A percentile compares a stretch with the other conserved stretches of the same genome.
Conservation (phyloP, 1,140 invertebrate species). For the Drosophila carrolli region DNA sequence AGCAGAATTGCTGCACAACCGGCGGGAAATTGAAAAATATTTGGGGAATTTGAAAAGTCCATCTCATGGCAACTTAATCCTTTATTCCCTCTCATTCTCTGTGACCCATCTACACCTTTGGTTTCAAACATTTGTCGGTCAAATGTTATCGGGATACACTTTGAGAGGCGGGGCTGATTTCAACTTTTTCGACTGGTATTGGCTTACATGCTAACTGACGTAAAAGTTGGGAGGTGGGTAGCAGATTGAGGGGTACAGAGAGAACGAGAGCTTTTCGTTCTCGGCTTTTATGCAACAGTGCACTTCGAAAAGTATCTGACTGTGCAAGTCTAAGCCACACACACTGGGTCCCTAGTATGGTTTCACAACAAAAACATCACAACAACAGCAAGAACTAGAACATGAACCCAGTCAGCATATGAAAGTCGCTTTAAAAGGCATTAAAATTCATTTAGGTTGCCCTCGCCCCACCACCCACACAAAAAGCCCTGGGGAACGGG, state of each 20-base stretch:
- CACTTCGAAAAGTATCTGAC: constrained; percentile 68
- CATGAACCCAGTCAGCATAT: constrained; percentile 57
- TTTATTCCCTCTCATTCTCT: neutral
- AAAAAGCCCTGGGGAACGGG: constrained; percentile 28
- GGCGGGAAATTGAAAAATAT: neutral
- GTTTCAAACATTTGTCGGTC: constrained; percentile 45
- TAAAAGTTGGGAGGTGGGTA: constrained; percentile 4
- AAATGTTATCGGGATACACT: constrained; percentile 46
- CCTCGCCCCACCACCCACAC: constrained; percentile 3
- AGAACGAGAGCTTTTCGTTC: constrained; percentile 63
- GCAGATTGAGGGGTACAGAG: constrained; percentile 8
- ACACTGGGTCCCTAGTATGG: constrained; percentile 54
- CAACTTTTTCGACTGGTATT: constrained; percentile 46
- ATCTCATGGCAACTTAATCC: neutral
- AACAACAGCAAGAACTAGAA: constrained; percentile 24
- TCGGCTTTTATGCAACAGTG: constrained; percentile 81
- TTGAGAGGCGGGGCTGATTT: constrained; percentile 35
- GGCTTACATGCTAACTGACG: constrained; percentile 53
- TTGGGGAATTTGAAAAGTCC: neutral
- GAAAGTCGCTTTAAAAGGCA: constrained; percentile 72
- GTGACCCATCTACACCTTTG: constrained; percentile 20
- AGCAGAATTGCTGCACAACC: neutral
- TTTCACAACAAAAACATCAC: constrained; percentile 39
- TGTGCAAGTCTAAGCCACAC: constrained; percentile 23
- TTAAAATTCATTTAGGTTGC: constrained; percentile 81